A percentile compares a stretch with the other conserved stretches of the same genome.
phyloP scores from a whole-genome alignment of 2,888 invertebrate genomes.

The Spilarctia lutea region DNA sequence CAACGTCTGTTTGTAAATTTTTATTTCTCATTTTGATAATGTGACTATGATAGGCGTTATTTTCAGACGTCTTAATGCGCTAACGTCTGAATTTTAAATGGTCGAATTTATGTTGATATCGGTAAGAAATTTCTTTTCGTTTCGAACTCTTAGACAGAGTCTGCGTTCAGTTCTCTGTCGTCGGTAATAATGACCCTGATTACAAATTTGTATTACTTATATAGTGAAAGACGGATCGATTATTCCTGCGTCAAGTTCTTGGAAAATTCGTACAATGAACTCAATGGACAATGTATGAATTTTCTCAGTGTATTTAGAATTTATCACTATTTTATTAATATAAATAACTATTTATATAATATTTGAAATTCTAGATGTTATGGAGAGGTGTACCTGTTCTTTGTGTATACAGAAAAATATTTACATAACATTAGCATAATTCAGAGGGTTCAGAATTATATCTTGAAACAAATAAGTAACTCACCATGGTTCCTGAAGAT shows the following conservation, averaged over 20 bases:
- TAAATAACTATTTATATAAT: not conserved
- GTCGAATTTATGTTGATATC: not conserved
- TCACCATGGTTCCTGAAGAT: too few species aligned
- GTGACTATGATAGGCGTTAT: not conserved
- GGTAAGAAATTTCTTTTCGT: not conserved
- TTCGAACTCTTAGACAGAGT: not conserved
- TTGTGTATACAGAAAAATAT: too few species aligned
- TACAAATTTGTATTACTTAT: not conserved
- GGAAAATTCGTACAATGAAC: not conserved
- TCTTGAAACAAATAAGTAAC: too few species aligned
- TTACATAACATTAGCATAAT: too few species aligned
- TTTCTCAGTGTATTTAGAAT: not conserved
- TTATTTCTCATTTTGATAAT: not conserved
- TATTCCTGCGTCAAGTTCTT: not conserved
- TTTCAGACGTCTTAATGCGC: not conserved
- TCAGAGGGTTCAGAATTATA: too few species aligned
- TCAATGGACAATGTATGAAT: too few species aligned
- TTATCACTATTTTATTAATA: not conserved
- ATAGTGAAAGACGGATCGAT: not conserved
- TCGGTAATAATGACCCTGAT: not conserved
- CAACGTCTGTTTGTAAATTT: not conserved
- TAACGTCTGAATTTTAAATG: not conserved
- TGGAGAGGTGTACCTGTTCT: too few species aligned
- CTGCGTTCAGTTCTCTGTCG: not conserved
- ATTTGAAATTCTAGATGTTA: too few species aligned